These are phyloP conservation scores for Drosophila neotestacea DNA, from an alignment of 2,888 invertebrate species.

Conservation along the genomic window DNA sequence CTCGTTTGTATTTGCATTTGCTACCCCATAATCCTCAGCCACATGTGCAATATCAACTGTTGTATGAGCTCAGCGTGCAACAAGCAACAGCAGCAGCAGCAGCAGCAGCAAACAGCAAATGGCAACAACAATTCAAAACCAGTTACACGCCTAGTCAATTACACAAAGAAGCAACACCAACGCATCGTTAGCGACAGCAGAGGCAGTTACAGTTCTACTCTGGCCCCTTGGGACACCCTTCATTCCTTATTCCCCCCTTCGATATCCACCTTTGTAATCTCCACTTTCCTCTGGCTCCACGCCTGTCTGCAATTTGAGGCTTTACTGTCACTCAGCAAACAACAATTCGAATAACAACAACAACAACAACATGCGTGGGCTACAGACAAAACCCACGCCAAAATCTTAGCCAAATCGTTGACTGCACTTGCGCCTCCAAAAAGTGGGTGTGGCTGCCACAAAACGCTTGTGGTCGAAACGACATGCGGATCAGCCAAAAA, in stretches of 20 bases:
- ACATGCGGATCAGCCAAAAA: conserved; percentile 42
- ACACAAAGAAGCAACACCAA: conserved; percentile 73
- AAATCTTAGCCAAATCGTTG: conserved; percentile 68
- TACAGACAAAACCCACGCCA: conserved; percentile 51
- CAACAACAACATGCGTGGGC: conserved; percentile 49
- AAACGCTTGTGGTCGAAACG: conserved; percentile 61
- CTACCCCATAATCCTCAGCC: conserved; percentile 40
- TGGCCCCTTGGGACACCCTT: background rate
- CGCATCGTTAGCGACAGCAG: conserved; percentile 59
- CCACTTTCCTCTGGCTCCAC: conserved; percentile 30
- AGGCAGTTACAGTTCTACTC: conserved; percentile 12
- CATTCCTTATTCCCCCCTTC: too few species aligned
- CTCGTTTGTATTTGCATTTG: conserved; percentile 33
- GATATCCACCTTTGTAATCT: conserved; percentile 10
- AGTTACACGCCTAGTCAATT: conserved; percentile 78
- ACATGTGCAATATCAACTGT: conserved; percentile 33
- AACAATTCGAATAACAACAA: conserved; percentile 8
- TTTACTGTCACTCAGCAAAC: conserved; percentile 68
- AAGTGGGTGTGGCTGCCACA: conserved; percentile 55
- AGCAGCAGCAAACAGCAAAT: conserved; percentile 31
- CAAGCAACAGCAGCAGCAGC: conserved; percentile 25
- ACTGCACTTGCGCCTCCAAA: conserved; percentile 60
- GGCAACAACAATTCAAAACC: conserved; percentile 64
- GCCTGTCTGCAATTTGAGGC: conserved; percentile 74
- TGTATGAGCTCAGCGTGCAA: conserved; percentile 8